Evolutionary conservation across 2,888 invertebrate species (phyloP).

Genomic region (Orthosia gothica): DNA sequence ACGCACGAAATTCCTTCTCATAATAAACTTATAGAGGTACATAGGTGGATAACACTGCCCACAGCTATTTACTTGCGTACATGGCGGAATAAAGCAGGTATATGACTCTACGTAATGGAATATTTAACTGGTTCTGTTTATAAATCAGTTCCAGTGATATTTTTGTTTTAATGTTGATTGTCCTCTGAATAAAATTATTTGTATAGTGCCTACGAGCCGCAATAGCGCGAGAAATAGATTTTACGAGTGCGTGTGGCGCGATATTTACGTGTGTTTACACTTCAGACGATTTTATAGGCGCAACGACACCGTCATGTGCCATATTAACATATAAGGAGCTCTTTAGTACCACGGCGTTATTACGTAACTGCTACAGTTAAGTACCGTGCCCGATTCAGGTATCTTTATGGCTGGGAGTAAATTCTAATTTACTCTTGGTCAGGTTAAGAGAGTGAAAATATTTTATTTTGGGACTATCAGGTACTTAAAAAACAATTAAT

Average conservation of each 20-base stretch:
- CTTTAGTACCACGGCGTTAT: conserved; percentile 72
- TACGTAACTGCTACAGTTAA: conserved; percentile 64
- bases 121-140: conserved; percentile 52
- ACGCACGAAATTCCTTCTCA: conserved; percentile 63
- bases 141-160: conserved; percentile 61
- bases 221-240: conserved; percentile 89
- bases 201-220: conserved; percentile 80
- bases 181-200: conserved; percentile 79
- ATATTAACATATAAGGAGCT: conserved; percentile 83
- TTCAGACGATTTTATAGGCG: conserved; percentile 90
- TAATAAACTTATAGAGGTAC: conserved; percentile 47
- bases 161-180: conserved; percentile 76
- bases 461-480: neutral
- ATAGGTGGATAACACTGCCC: conserved; percentile 30
- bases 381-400: conserved; percentile 56
- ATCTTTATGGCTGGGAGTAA: conserved; percentile 57
- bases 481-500: neutral
- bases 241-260: conserved; percentile 89
- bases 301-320: conserved; percentile 88
- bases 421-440: conserved; percentile 47
- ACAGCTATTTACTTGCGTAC: conserved; percentile 32
- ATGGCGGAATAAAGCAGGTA: conserved; percentile 17
- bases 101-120: conserved; percentile 37
- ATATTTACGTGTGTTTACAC: conserved; percentile 91
- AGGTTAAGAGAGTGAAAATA: conserved; percentile 24